Percentiles rank a stretch among this genome's conserved stretches.
These are phyloP conservation scores for Smutsia temminckii DNA, from an alignment of 2,797 vertebrate species.

Conservation along the genomic window DNA sequence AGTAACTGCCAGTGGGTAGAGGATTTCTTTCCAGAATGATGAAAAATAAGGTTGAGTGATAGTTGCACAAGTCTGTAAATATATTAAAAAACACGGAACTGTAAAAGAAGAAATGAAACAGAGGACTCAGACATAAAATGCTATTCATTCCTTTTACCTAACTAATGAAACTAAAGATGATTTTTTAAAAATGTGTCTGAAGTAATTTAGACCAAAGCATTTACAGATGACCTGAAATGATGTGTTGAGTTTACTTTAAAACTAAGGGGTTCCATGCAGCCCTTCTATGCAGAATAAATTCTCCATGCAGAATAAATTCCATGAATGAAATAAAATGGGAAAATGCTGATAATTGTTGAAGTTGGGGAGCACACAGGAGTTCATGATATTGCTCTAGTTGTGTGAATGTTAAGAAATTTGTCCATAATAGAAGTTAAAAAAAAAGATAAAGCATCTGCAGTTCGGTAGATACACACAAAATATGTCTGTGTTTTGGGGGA, in stretches of 20 bases:
- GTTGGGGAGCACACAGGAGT: neutral
- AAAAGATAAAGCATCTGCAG: neutral
- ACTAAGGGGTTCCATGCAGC: neutral
- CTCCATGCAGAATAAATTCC: neutral
- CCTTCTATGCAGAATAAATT: neutral
- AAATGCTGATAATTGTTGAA: neutral
- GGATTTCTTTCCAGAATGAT: neutral
- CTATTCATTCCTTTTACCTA: neutral
- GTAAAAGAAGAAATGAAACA: neutral
- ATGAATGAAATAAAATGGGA: neutral
- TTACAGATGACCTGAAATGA: neutral
- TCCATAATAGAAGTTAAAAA: neutral
- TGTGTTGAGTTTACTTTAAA: neutral
- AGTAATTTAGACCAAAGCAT: neutral
- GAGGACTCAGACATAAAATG: neutral
- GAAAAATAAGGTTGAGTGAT: neutral
- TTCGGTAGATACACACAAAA: neutral
- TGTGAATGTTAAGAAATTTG: neutral
- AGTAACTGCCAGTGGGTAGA: neutral
- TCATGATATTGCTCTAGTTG: neutral
- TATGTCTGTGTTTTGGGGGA: neutral
- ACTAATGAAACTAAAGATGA: conserved; percentile 36
- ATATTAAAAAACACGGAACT: neutral
- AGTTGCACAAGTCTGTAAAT: neutral
- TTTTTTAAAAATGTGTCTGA: neutral